These are phyloP conservation scores for Gymnogyps californianus DNA, from an alignment of 2,113 vertebrate genomes.

Conservation along the genomic window DNA sequence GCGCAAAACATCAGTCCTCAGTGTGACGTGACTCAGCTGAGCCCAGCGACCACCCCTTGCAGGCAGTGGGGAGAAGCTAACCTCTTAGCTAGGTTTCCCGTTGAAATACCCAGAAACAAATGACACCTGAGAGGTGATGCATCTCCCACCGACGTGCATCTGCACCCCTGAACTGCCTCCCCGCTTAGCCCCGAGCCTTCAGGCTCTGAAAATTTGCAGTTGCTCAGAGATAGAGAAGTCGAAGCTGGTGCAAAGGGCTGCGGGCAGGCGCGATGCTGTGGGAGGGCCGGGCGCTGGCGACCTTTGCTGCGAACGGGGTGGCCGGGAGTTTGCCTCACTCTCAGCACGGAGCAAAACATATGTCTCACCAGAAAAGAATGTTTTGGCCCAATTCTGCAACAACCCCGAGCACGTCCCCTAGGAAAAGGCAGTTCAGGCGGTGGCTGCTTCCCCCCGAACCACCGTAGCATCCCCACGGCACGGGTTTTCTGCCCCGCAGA, in stretches of 20 bases:
- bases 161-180: background rate
- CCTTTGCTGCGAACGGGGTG: background rate
- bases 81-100: background rate
- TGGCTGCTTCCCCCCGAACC: background rate
- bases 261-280: fast-evolving
- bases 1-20: background rate
- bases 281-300: background rate
- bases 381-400: background rate
- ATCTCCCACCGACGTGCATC: fast-evolving
- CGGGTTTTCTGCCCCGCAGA: background rate
- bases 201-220: background rate
- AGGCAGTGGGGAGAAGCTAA: background rate
- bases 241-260: background rate
- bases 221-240: background rate
- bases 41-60: background rate
- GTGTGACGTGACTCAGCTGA: background rate
- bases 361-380: slow-evolving; percentile 49
- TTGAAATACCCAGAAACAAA: background rate
- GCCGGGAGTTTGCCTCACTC: background rate
- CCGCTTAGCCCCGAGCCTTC: fast-evolving
- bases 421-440: background rate
- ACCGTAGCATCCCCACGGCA: fast-evolving
- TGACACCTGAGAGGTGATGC: background rate
- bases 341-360: background rate
- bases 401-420: background rate